These are phyloP conservation scores for Rhamnusium bicolor DNA, from an alignment of 2,888 invertebrate genomes.

Conservation along the genomic window DNA sequence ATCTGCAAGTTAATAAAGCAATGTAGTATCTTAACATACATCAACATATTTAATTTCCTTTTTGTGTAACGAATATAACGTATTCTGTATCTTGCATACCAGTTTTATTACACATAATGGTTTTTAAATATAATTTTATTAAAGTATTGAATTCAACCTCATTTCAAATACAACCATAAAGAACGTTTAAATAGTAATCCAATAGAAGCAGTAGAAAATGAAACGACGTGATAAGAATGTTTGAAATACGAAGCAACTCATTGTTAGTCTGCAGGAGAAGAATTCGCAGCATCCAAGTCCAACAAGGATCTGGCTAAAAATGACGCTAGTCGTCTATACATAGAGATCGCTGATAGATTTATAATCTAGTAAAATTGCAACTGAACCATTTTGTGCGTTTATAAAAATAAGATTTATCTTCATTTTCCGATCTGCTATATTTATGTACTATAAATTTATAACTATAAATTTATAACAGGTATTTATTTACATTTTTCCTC, in stretches of 20 bases:
- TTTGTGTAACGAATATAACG: too few relatives aligned
- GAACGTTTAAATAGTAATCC: slow-evolving; percentile 9
- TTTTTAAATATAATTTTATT: background rate
- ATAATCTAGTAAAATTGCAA: slow-evolving; percentile 10
- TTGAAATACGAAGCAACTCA: slow-evolving; percentile 11
- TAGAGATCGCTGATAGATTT: slow-evolving; percentile 16
- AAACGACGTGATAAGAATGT: slow-evolving; percentile 14
- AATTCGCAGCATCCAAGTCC: slow-evolving; percentile 21
- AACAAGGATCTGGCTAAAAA: slow-evolving; percentile 12
- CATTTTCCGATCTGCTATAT: background rate
- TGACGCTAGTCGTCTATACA: slow-evolving; percentile 17
- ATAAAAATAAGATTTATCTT: background rate
- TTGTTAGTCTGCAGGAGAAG: slow-evolving; percentile 16
- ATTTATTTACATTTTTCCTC: background rate
- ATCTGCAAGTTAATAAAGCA: background rate
- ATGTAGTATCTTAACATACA: background rate
- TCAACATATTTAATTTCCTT: too few relatives aligned
- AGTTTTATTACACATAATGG: background rate
- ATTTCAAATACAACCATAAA: background rate
- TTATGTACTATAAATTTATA: background rate
- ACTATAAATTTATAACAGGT: too few relatives aligned
- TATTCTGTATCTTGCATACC: background rate
- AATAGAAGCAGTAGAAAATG: slow-evolving; percentile 1
- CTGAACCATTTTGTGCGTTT: background rate
- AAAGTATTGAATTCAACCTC: background rate